phyloP scores from a whole-genome alignment of 2,888 invertebrate genomes.

The Lasioglossum calceatum region DNA sequence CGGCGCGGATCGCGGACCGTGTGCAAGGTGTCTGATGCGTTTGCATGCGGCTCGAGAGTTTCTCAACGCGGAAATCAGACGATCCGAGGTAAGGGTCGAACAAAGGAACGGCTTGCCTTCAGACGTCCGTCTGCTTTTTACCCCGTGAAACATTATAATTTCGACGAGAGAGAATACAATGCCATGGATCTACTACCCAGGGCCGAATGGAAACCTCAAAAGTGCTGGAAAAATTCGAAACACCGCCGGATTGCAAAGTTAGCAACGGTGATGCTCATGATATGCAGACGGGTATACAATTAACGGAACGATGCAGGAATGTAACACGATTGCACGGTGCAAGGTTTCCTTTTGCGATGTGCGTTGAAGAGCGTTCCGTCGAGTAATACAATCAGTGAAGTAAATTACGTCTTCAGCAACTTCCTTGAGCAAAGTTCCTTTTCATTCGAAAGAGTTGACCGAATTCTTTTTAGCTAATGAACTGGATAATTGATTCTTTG shows the following conservation, averaged over 20 bases:
- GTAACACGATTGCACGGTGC: too few relatives aligned
- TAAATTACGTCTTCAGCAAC: background rate
- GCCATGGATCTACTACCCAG: background rate
- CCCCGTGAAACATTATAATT: background rate
- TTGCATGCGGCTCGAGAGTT: constrained; percentile 12
- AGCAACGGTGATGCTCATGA: background rate
- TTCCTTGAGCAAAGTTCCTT: too few relatives aligned
- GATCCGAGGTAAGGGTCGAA: background rate
- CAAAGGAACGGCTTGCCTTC: constrained; percentile 1
- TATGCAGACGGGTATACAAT: background rate
- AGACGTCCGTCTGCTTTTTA: background rate
- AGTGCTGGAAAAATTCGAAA: background rate
- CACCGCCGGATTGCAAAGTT: background rate
- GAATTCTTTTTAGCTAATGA: background rate
- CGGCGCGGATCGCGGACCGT: background rate
- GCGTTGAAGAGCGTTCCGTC: background rate
- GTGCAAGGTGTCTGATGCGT: constrained; percentile 38
- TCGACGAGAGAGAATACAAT: constrained; percentile 2
- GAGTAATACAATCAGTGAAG: background rate
- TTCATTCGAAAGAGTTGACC: background rate
- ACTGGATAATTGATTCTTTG: background rate
- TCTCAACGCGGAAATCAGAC: constrained; percentile 16
- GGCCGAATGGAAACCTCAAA: background rate
- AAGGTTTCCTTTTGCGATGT: background rate
- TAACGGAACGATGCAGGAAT: background rate